phyloP scores from a whole-genome alignment of 2,113 vertebrate genomes.

The Xenus cinereus region DNA sequence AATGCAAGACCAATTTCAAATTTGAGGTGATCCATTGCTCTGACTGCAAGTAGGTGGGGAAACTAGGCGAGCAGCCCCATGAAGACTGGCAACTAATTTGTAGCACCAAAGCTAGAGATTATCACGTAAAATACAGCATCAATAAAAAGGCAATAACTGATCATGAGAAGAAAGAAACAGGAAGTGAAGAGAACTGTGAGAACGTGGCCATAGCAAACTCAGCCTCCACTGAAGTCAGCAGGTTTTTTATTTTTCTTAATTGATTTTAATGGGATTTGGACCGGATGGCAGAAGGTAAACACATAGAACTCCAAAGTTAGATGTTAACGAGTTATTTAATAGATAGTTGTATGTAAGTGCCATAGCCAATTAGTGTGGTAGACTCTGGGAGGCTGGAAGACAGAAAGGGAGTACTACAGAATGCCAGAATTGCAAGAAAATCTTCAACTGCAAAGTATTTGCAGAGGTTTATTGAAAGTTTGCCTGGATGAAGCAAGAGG shows the following conservation, averaged over 20 bases:
- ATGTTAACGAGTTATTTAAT: neutral
- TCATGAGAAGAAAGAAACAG: neutral
- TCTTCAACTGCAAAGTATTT: neutral
- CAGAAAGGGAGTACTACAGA: neutral
- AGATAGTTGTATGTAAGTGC: neutral
- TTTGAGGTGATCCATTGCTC: neutral
- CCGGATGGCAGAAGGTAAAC: neutral
- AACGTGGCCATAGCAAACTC: neutral
- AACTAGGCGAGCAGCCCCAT: neutral
- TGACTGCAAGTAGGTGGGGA: neutral
- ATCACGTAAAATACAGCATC: neutral
- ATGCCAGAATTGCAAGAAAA: neutral
- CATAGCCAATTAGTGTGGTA: neutral
- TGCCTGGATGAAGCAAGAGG: neutral
- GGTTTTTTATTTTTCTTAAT: neutral
- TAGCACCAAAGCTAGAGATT: neutral
- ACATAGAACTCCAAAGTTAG: neutral
- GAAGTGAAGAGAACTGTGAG: neutral
- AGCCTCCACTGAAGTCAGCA: neutral
- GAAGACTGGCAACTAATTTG: neutral
- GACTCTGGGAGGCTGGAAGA: neutral
- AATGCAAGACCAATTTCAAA: slow-evolving; percentile 20
- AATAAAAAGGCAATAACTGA: neutral
- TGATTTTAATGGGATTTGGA: neutral
- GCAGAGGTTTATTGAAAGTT: neutral